Base-by-base conservation (phyloP, 2,113 vertebrate species). In the Burhinus oedicnemus region DNA sequence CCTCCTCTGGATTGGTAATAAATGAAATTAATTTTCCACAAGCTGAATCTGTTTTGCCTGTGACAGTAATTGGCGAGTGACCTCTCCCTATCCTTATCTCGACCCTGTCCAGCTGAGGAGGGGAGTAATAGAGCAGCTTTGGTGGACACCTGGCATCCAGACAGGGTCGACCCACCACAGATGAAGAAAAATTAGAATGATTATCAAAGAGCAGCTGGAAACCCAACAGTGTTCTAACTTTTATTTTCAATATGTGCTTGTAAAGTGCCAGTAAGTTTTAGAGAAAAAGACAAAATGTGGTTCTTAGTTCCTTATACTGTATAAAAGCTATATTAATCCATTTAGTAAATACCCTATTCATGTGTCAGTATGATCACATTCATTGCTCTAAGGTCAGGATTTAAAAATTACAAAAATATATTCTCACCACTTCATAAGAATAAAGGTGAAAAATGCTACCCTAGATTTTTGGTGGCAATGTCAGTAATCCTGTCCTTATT, bases 291-390 rank as follows among this genome's bases (percentile, higher is more conserved):
- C 38, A 95, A 95, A 97, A 87, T 8, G 21, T 42, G 29, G 68
- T 32, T 51, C 82, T 96, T 93, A 91, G 78, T 89, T 92, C 88
- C 96, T 97, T 96, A 80, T 83, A 85, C 65, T 72, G 55, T 68
- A 97, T 81, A 25, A 86, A 97, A 94, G 71, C 22, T 78, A 64
- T 66, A 78, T 32, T 85, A 83, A 85, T 86, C 96, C 6, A 89
- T 91, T 97, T 97, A 80, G 57, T 87, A 97, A 97, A 93, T 95
- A 83, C 76, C 62, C 47, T 76, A 92, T 91, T 97, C 66, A 74
- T 83, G 79, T 95, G 74, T 96, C 92, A 97, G 70, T 75, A 71
- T 51, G 27, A 69, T 62, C 36, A 93, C 15, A 38, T n/a, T 62
- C 5, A 38, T 72, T 83, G 9, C 6, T 69, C 42, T 74, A 86